These are phyloP conservation scores for Bibio marci DNA, from an alignment of 2,888 invertebrate species.

Conservation along the genomic window DNA sequence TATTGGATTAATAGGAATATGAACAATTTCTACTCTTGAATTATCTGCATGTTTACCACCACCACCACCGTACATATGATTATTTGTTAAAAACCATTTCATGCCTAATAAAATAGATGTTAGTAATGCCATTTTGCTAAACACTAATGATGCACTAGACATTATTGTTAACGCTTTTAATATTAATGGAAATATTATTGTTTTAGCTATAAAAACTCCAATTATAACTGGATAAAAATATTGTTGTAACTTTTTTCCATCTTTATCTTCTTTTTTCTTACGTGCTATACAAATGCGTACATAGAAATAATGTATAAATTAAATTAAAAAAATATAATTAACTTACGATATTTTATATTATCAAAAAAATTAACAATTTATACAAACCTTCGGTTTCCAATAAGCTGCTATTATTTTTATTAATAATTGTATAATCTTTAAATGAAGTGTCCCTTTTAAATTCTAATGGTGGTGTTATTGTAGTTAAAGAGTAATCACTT, in stretches of 20 bases:
- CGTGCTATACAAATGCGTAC: too few species aligned
- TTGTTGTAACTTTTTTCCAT: slow-evolving; percentile 31
- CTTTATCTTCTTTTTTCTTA: slow-evolving; percentile 21
- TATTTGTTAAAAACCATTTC: slow-evolving; percentile 17
- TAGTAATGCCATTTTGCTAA: slow-evolving; percentile 25
- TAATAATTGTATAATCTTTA: too few species aligned
- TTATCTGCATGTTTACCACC: slow-evolving; percentile 3
- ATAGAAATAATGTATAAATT: too few species aligned
- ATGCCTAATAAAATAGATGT: slow-evolving; percentile 20
- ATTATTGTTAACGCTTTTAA: slow-evolving; percentile 50
- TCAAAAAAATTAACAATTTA: too few species aligned
- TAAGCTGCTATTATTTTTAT: too few species aligned
- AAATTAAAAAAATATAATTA: too few species aligned
- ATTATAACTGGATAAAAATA: slow-evolving; percentile 42
- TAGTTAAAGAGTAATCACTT: too few species aligned
- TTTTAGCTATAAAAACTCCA: slow-evolving; percentile 45
- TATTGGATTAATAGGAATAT: too few species aligned
- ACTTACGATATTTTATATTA: too few species aligned
- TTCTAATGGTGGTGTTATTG: too few species aligned
- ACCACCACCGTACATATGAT: background rate
- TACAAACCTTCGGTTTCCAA: too few species aligned
- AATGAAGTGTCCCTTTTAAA: too few species aligned
- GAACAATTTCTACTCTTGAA: slow-evolving; percentile 9
- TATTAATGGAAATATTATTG: slow-evolving; percentile 46
- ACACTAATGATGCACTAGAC: slow-evolving; percentile 33